Base-by-base conservation (phyloP, 2,113 vertebrate species). In the Monopterus albus region DNA sequence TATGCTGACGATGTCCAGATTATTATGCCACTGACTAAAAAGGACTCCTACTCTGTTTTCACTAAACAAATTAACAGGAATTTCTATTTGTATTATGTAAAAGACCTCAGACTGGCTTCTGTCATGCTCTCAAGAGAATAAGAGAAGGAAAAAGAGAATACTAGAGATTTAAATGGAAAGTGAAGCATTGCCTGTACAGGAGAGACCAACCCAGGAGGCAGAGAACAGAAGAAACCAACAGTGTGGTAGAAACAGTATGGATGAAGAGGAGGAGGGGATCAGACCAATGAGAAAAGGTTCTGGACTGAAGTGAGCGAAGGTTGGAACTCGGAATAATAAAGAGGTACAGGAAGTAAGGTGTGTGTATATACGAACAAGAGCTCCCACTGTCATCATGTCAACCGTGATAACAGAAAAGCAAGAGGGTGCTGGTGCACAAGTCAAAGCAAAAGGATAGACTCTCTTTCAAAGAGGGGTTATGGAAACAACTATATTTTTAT, bases 201-300 rank as follows among this genome's bases (percentile, higher is more conserved):
- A 45, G 38, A 52, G 15, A n/a, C n/a, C 28, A 53, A 43, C 77
- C 47, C 10, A n/a, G 23, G 52, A 33, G n/a, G 21, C 43, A 36
- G 35, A 59, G 53, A 56, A 67, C 61, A 43, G 31, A 69, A n/a
- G 29, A 56, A 18, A 21, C 13, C 6, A 31, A 18, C 36, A 11
- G 7, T 49, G 43, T 59, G 45, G 56, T 50, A 35, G 31, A 31
- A 21, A 31, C 38, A 11, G 25, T 8, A 38, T 55, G 18, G 39
- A 51, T 29, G 58, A 76, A 70, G 38, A 33, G 47, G 42, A 66
- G 73, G 68, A 55, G 26, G 38, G 53, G 53, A 59, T 64, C 62
- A 58, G 53, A 84, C 23, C 57, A 65, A 83, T 79, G 65, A 70
- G 42, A 72, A 75, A 81, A 78, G 70, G 71, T 82, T 80, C 51